Conservation (phyloP, 2,888 invertebrate species). For the Yponomeuta plumbellus region DNA sequence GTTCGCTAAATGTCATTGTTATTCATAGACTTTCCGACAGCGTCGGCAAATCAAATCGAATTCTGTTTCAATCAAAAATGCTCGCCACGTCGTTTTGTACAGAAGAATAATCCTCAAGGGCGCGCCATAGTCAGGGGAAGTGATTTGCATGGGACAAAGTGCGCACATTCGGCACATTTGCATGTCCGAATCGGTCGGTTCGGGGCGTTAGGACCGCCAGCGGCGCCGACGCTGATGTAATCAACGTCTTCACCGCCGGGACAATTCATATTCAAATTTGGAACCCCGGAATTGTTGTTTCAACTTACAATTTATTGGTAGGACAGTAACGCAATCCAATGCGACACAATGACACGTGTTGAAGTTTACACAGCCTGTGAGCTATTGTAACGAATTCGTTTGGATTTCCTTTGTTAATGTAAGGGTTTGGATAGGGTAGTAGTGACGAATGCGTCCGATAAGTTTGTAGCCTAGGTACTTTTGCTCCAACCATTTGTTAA, state of each 20-base stretch:
- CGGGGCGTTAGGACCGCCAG: slow-evolving; percentile 21
- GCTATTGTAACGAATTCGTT: slow-evolving; percentile 4
- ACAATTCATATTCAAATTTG: slow-evolving; percentile 62
- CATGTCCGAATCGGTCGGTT: slow-evolving; percentile 49
- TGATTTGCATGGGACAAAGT: slow-evolving; percentile 57
- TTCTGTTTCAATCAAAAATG: slow-evolving; percentile 56
- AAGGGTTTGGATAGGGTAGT: background rate
- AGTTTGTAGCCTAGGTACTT: too few species aligned
- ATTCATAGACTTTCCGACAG: slow-evolving; percentile 1
- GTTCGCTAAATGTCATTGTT: slow-evolving; percentile 1
- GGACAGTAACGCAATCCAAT: slow-evolving; percentile 30
- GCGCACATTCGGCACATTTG: slow-evolving; percentile 61
- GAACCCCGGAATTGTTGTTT: slow-evolving; percentile 45
- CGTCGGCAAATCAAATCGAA: slow-evolving; percentile 34
- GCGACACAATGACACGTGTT: slow-evolving; percentile 42
- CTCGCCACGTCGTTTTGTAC: slow-evolving; percentile 50
- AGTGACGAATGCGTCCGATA: background rate
- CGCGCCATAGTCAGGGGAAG: slow-evolving; percentile 64
- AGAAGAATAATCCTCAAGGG: slow-evolving; percentile 62
- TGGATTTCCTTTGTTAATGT: background rate
- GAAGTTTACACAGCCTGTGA: slow-evolving; percentile 51
- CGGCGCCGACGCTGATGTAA: slow-evolving; percentile 54
- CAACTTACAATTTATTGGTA: slow-evolving; percentile 48
- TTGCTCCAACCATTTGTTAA: too few species aligned
- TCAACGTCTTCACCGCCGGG: slow-evolving; percentile 39